Percentiles rank a stretch among this genome's conserved stretches.
Conservation (phyloP, 23 tunicate genomes). For the Trididemnum nubilum region DNA sequence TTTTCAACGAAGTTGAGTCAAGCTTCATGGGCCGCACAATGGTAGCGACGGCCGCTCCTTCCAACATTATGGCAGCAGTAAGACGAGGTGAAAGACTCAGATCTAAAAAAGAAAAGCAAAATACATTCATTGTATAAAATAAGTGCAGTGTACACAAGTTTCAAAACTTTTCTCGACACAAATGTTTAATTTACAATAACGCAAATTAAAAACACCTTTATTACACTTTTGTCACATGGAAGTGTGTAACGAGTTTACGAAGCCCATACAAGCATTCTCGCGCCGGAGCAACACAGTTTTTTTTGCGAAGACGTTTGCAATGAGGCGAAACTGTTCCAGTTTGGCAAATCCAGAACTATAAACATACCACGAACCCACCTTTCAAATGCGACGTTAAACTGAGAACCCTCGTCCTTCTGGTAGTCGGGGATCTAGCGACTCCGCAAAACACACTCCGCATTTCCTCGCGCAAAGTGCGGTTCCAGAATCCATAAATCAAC, state of each 20-base stretch:
- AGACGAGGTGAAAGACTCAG: slow-evolving; percentile 70
- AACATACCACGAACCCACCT: slow-evolving; percentile 29
- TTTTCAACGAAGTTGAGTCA: not conserved
- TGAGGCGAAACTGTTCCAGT: too few species aligned
- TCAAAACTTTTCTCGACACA: too few species aligned
- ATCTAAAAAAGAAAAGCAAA: slow-evolving; percentile 30
- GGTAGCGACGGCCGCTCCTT: slow-evolving; percentile 52
- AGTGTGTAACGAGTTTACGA: too few species aligned
- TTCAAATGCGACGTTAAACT: slow-evolving; percentile 70
- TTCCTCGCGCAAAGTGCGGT: slow-evolving; percentile 59
- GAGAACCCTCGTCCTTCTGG: slow-evolving; percentile 53
- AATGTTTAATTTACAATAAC: too few species aligned
- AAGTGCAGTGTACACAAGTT: not conserved
- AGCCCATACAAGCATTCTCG: too few species aligned
- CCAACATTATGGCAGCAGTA: slow-evolving; percentile 72
- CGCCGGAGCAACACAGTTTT: too few species aligned
- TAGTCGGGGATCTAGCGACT: slow-evolving; percentile 20
- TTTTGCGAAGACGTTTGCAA: too few species aligned
- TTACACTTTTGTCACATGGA: too few species aligned
- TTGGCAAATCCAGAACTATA: too few species aligned
- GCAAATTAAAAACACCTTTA: too few species aligned
- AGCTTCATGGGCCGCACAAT: slow-evolving; percentile 40
- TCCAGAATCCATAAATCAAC: slow-evolving; percentile 69
- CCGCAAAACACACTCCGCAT: slow-evolving; percentile 49
- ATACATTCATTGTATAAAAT: not conserved